phyloP scores from a whole-genome alignment of 2,797 vertebrate genomes.

The Dromococcyx pavoninus region DNA sequence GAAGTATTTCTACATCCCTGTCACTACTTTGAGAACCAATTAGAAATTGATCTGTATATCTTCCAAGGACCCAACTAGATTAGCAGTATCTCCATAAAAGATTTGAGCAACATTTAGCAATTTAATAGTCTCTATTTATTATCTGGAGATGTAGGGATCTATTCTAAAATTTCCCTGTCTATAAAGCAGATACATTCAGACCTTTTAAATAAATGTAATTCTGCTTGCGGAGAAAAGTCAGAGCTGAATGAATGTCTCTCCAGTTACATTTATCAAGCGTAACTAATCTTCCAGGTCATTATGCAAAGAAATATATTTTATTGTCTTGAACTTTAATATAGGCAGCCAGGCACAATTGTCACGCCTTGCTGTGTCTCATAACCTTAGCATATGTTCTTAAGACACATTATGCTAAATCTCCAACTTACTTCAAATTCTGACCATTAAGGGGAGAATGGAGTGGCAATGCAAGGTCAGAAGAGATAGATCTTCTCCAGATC shows the following conservation, averaged over 20 bases:
- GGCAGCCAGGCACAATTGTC: neutral
- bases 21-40: neutral
- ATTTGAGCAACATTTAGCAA: conserved; percentile 12
- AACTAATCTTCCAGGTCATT: conserved; percentile 39
- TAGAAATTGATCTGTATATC: neutral
- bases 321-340: conserved; percentile 2
- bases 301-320: conserved; percentile 11
- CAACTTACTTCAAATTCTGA: neutral
- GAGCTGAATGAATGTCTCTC: neutral
- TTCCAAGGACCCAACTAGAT: neutral
- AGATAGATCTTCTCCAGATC: neutral
- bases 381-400: neutral
- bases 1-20: neutral
- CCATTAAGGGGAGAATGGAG: neutral
- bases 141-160: neutral
- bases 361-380: neutral
- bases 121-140: conserved; percentile 30
- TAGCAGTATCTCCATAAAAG: neutral
- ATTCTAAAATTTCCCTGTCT: neutral
- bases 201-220: neutral
- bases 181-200: neutral
- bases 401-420: neutral
- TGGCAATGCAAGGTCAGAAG: neutral
- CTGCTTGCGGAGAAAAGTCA: neutral
- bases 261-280: neutral